Percentiles rank a stretch among this genome's conserved stretches.
Conservation (phyloP, 2,888 invertebrate species). For the Sarcophaga caerulescens region DNA sequence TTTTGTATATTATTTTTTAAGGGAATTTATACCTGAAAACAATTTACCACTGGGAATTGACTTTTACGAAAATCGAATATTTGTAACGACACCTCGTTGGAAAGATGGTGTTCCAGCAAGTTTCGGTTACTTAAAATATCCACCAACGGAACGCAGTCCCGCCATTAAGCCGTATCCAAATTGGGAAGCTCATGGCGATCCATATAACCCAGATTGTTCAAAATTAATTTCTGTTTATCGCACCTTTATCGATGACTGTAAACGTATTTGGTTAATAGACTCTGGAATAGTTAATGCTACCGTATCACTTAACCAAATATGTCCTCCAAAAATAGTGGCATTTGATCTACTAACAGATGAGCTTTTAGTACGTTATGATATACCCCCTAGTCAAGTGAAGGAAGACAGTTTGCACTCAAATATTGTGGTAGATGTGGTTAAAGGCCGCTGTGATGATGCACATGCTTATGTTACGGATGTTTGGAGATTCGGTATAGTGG, state of each 20-base stretch:
- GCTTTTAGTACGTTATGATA: slow-evolving; percentile 84
- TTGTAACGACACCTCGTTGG: slow-evolving; percentile 90
- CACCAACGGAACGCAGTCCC: slow-evolving; percentile 84
- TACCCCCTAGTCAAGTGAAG: slow-evolving; percentile 86
- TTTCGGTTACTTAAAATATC: slow-evolving; percentile 85
- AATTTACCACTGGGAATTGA: slow-evolving; percentile 89
- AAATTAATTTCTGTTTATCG: slow-evolving; percentile 90
- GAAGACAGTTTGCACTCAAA: slow-evolving; percentile 85
- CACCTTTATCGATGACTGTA: slow-evolving; percentile 87
- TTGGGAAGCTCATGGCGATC: slow-evolving; percentile 83
- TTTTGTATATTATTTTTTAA: slow-evolving; percentile 70
- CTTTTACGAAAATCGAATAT: slow-evolving; percentile 86
- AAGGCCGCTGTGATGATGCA: slow-evolving; percentile 83
- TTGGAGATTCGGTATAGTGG: slow-evolving; percentile 83
- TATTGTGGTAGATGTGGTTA: slow-evolving; percentile 83
- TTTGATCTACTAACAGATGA: slow-evolving; percentile 86
- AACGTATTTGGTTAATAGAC: slow-evolving; percentile 90
- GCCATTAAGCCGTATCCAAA: slow-evolving; percentile 88
- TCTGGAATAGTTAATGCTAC: slow-evolving; percentile 89
- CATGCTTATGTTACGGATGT: slow-evolving; percentile 86
- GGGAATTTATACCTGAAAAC: slow-evolving; percentile 86
- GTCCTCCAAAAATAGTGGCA: slow-evolving; percentile 88
- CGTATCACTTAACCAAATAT: slow-evolving; percentile 85
- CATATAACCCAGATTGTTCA: slow-evolving; percentile 83
- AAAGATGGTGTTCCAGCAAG: slow-evolving; percentile 89